A percentile compares a stretch with the other conserved stretches of the same genome.
These are phyloP conservation scores for Neocloeon triangulifer DNA, from an alignment of 1,140 invertebrate species.

Conservation along the genomic window DNA sequence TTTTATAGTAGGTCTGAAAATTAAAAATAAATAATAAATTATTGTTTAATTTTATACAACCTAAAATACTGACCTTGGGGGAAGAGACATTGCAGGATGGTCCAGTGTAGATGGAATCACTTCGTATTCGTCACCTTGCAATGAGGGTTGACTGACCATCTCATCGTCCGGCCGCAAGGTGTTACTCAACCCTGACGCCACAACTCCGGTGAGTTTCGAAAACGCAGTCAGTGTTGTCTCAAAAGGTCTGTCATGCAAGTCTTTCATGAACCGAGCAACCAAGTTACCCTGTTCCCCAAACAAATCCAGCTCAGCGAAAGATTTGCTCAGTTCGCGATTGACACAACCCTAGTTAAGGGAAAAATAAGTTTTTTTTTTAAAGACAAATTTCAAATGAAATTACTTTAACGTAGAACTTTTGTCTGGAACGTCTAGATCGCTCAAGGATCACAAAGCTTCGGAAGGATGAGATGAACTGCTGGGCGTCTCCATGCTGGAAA, in stretches of 20 bases:
- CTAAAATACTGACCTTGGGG: conserved; percentile 17
- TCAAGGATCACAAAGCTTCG: conserved; percentile 29
- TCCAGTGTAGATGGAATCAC: conserved; percentile 28
- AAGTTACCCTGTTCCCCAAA: conserved; percentile 43
- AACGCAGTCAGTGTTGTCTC: conserved; percentile 61
- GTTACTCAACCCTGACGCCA: conserved; percentile 29
- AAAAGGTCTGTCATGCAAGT: conserved; percentile 50
- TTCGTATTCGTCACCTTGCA: conserved; percentile 37
- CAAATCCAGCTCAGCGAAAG: conserved; percentile 64
- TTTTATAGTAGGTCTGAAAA: conserved; percentile 17
- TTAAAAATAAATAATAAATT: no score
- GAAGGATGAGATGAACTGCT: conserved; percentile 44
- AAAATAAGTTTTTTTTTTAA: no score
- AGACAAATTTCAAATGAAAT: no score
- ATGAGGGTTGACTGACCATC: conserved; percentile 19
- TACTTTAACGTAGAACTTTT: conserved; percentile 3
- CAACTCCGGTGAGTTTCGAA: conserved; percentile 52
- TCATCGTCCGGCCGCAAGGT: conserved; percentile 20
- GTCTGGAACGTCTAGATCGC: conserved; percentile 8
- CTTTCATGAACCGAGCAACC: conserved; percentile 43
- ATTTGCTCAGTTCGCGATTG: conserved; percentile 45
- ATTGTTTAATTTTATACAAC: no score
- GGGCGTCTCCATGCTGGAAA: conserved; percentile 67
- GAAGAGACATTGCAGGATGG: conserved; percentile 27
- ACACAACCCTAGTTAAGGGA: conserved; percentile 14